Percentiles rank a stretch among this genome's conserved stretches.
These are phyloP conservation scores for Patella caerulea DNA, from an alignment of 2,888 invertebrate species.

Conservation along the genomic window DNA sequence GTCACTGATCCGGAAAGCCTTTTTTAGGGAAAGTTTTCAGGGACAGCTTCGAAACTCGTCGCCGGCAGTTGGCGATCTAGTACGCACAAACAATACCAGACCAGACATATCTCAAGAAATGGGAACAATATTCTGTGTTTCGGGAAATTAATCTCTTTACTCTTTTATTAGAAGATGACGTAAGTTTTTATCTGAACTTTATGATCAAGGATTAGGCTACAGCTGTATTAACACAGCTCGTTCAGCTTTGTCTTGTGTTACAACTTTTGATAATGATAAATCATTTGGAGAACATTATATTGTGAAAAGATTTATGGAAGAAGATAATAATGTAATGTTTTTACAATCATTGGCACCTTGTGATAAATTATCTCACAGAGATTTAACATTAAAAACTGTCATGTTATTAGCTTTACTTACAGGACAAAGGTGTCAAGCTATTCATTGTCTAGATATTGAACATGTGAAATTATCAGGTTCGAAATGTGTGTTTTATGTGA, in stretches of 20 bases:
- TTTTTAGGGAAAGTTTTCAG: slow-evolving; percentile 20
- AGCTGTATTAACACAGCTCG: slow-evolving; percentile 22
- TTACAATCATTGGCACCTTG: too few species aligned
- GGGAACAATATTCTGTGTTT: slow-evolving; percentile 23
- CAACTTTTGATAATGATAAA: neutral
- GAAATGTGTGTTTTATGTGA: neutral
- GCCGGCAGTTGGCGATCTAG: slow-evolving; percentile 15
- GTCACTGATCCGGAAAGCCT: slow-evolving; percentile 22
- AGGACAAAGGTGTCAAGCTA: slow-evolving; percentile 21
- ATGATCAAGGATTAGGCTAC: slow-evolving; percentile 22
- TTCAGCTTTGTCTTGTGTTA: slow-evolving; percentile 10
- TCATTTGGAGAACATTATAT: slow-evolving; percentile 20
- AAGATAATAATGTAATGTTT: neutral
- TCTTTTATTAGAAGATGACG: slow-evolving; percentile 14
- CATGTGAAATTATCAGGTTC: slow-evolving; percentile 22
- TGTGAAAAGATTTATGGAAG: slow-evolving; percentile 37
- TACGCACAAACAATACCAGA: slow-evolving; percentile 21
- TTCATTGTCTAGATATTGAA: slow-evolving; percentile 28
- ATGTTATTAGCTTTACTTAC: too few species aligned
- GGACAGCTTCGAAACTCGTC: slow-evolving; percentile 18
- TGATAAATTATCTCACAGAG: too few species aligned
- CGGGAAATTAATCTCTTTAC: slow-evolving; percentile 20
- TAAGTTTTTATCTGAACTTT: slow-evolving; percentile 24
- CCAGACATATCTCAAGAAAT: slow-evolving; percentile 16
- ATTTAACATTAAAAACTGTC: too few species aligned